Base-by-base conservation (phyloP, 1,140 invertebrate genomes). In the Drosophila punjabiensis region DNA sequence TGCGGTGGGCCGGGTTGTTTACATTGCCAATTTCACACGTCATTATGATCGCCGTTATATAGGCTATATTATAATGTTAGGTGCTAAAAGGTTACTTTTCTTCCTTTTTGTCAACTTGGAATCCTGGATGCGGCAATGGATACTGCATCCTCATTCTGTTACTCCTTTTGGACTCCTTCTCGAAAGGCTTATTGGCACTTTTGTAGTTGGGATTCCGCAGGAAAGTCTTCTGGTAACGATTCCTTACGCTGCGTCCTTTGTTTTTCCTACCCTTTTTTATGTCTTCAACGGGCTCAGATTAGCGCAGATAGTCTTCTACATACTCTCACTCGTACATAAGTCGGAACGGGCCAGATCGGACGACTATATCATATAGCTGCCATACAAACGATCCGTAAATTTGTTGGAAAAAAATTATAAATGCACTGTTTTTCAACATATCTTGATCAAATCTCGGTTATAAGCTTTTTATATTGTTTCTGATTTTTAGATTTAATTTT, bases 21-120 rank as follows among this genome's bases (percentile, higher is more conserved):
- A 71, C 69, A 56, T 59, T 86, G 64, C 18, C 24, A 45, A 73
- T 77, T 82, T 87, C 61, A 64, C 82, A 70, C 66, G 69, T 79
- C 39, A 68, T 86, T 85, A 77, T 74, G 66, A 16, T 48, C 56
- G 24, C 32, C 53, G 16, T 55, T 73, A 50, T 73, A 61, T 47
- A 47, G 67, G 33, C 41, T 58, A 8, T 8, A 53, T 53, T 33
- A 33, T 62, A 79, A 67, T 82, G 47, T 35, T 63, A 62, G 65
- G 11, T 28, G 61, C 58, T 20, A 56, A 65, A 18, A 63, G 18
- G 28, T 60, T 43, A 41, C 11, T n/a, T 18, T 6, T 24, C 39
- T 28, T 47, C 20, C 4, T 7, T 16, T 18, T 18, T 5, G 4
- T 4, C 10, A 10, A 7, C 28, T n/a, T 52, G 11, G 0, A 41